These are phyloP conservation scores for Strigops habroptila DNA, from an alignment of 2,113 vertebrate genomes.

Conservation along the genomic window DNA sequence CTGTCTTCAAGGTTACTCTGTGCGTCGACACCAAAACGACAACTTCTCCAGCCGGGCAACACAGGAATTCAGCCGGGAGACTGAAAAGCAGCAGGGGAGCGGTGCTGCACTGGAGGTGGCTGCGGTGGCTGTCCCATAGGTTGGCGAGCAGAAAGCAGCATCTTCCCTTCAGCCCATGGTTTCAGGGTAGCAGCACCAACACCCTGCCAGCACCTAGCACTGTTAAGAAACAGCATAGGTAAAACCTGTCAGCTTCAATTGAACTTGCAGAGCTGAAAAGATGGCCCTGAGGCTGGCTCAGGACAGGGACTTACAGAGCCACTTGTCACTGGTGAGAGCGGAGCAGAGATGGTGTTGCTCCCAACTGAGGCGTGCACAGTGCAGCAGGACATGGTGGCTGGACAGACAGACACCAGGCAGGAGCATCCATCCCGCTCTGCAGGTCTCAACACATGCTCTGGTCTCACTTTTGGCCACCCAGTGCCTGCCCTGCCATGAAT, in stretches of 20 bases:
- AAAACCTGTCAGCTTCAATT: not conserved
- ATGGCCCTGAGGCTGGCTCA: not conserved
- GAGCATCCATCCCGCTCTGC: not conserved
- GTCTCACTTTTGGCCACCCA: not conserved
- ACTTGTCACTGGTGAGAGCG: rapidly evolving
- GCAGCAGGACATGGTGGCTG: not conserved
- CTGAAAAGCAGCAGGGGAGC: not conserved
- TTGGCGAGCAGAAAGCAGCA: not conserved
- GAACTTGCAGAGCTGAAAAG: not conserved
- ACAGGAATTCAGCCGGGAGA: not conserved
- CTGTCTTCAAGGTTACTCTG: not conserved
- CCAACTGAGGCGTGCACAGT: rapidly evolving
- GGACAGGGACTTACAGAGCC: not conserved
- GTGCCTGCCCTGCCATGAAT: rapidly evolving
- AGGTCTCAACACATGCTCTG: rapidly evolving
- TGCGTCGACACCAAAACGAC: not conserved
- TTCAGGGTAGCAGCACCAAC: not conserved
- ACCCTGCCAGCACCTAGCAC: not conserved
- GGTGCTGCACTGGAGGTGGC: not conserved
- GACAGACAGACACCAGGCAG: not conserved
- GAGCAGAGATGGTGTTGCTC: rapidly evolving
- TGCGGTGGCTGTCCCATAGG: not conserved
- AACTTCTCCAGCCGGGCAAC: not conserved
- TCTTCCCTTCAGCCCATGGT: not conserved
- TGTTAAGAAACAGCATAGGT: rapidly evolving